These are phyloP conservation scores for Peucedramus taeniatus DNA, from an alignment of 2,113 vertebrate species.

Conservation along the genomic window DNA sequence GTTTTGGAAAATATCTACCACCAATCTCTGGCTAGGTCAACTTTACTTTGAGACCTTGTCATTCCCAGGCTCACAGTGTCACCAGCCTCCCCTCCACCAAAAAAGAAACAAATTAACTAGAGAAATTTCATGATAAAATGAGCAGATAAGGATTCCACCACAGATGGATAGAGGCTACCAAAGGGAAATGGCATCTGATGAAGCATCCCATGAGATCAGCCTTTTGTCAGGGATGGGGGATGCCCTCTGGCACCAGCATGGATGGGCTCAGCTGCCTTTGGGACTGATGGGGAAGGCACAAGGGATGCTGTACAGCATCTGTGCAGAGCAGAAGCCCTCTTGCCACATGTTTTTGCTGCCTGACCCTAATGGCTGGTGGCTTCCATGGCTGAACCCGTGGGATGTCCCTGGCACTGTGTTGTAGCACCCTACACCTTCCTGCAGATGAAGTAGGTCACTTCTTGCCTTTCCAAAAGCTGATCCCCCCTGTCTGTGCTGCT, in stretches of 20 bases:
- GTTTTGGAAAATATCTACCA: not conserved
- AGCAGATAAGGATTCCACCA: not conserved
- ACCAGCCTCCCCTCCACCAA: rapidly evolving
- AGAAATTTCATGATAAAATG: not conserved
- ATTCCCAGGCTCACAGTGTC: not conserved
- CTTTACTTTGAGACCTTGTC: not conserved
- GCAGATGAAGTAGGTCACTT: not conserved
- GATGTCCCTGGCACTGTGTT: rapidly evolving
- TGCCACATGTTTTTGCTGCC: not conserved
- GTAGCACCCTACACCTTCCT: not conserved
- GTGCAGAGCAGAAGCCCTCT: not conserved
- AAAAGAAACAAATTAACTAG: not conserved
- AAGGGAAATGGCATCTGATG: not conserved
- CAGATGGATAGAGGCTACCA: not conserved
- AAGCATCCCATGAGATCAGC: not conserved
- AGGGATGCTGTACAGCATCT: not conserved
- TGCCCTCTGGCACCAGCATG: not conserved
- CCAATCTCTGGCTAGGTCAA: not conserved
- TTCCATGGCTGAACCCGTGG: not conserved
- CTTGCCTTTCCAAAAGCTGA: not conserved
- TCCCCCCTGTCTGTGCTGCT: not conserved
- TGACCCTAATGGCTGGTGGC: not conserved
- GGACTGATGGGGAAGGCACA: not conserved
- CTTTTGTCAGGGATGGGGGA: not conserved
- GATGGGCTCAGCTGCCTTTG: not conserved